Evolutionary conservation across 1,140 invertebrate genomes (phyloP).

Genomic region (Ostrea denselamellosa): DNA sequence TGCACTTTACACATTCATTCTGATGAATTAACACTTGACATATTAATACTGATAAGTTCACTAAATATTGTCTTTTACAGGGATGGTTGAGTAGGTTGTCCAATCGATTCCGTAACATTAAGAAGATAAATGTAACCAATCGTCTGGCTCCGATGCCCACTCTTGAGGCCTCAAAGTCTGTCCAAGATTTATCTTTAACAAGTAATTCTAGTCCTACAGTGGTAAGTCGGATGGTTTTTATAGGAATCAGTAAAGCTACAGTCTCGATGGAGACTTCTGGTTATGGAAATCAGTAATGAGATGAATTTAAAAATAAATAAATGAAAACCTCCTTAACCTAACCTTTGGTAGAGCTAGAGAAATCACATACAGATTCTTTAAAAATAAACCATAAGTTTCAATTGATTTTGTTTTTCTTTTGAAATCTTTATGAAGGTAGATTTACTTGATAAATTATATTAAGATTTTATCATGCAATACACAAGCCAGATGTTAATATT

Average conservation of each 20-base stretch:
- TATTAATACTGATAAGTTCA: not conserved
- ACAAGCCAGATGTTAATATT: too few species aligned
- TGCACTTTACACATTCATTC: not conserved
- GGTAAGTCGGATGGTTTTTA: slow-evolving; percentile 48
- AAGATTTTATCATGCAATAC: too few species aligned
- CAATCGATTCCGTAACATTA: slow-evolving; percentile 76
- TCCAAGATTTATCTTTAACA: slow-evolving; percentile 67
- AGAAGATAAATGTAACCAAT: slow-evolving; percentile 72
- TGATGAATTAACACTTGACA: not conserved
- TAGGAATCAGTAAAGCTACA: too few species aligned
- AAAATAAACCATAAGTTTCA: not conserved
- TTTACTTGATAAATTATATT: too few species aligned
- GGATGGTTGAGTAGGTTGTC: slow-evolving; percentile 78
- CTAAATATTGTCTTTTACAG: slow-evolving; percentile 55
- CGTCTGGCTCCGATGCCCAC: slow-evolving; percentile 65
- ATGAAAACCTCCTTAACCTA: too few species aligned
- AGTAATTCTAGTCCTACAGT: slow-evolving; percentile 60
- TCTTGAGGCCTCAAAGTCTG: slow-evolving; percentile 62
- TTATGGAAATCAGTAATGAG: too few species aligned
- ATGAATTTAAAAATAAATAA: too few species aligned
- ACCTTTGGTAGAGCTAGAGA: too few species aligned
- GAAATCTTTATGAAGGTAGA: not conserved
- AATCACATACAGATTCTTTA: too few species aligned
- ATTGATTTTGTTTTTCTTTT: not conserved
- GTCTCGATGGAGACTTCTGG: too few species aligned